Evolutionary conservation across 92 coral and sea anemone genomes (phyloP).

Genomic region (Epizoanthus rinbou): DNA sequence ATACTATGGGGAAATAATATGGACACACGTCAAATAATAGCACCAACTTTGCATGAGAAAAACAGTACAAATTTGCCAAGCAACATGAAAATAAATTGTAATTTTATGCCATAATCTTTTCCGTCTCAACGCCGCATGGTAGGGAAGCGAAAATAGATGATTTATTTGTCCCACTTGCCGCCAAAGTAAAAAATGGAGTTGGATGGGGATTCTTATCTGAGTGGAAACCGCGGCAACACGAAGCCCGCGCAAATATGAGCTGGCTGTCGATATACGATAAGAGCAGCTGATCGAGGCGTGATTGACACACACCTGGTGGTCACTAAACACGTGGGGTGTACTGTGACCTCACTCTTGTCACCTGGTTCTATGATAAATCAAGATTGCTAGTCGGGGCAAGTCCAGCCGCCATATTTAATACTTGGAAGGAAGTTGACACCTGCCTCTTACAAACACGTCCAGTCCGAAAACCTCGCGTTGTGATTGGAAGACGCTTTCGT

Average conservation of each 20-base stretch:
- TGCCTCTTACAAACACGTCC: conserved; percentile 62
- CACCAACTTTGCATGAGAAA: conserved; percentile 68
- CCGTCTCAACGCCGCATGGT: conserved; percentile 15
- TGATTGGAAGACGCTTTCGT: conserved; percentile 73
- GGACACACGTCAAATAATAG: conserved; percentile 64
- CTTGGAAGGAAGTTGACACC: conserved; percentile 73
- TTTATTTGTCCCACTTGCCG: conserved; percentile 21
- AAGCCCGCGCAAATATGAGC: conserved; percentile 67
- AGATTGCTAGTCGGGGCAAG: conserved; percentile 30
- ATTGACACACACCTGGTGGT: conserved; percentile 94
- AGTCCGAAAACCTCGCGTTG: conserved; percentile 26
- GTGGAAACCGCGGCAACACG: conserved; percentile 91
- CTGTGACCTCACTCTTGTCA: conserved; percentile 75
- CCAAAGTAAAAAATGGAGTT: conserved; percentile 11
- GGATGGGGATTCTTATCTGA: conserved; percentile 1
- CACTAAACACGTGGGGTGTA: conserved; percentile 87
- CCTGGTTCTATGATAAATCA: conserved; percentile 83
- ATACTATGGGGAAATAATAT: conserved; percentile 67
- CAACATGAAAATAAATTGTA: conserved; percentile 33
- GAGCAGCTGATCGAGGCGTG: conserved; percentile 54
- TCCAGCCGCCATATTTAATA: conserved; percentile 66
- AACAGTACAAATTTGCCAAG: conserved; percentile 40
- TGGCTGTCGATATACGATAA: conserved; percentile 27
- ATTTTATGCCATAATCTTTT: not conserved
- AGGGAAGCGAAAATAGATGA: conserved; percentile 12